Base-by-base conservation (phyloP, 2,113 vertebrate genomes). In the Psittacula cyanocephala region DNA sequence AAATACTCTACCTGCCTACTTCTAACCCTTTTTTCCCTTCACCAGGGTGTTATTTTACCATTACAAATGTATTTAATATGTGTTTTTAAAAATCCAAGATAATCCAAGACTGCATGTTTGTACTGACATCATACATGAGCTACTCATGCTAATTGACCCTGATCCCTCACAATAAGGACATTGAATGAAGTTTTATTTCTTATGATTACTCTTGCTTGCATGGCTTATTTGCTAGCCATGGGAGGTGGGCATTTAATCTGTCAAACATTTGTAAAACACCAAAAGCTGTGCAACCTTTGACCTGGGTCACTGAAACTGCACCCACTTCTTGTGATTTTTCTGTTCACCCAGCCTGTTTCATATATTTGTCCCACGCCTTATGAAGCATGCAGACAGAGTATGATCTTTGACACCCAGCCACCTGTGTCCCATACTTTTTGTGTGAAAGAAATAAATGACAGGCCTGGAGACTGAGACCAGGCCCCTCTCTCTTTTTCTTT, bases 371-470 rank as follows among this genome's bases (percentile, higher is more conserved):
- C 88, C 10, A n/a, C 67, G 91, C 47, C 96, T 97, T 94, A 93
- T 92, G 97, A 97, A 96, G 95, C 93, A 92, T 96, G 95, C 90
- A 97, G 92, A 72, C 84, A 86, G 82, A 93, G 88, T 87, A 93
- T 46, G 98, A 97, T 97, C 98, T 98, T 98, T 98, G 98, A 98
- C 98, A 96, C 95, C 65, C 86, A 96, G 93, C 97, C 98, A 98
- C 97, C 97, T 98, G 97, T 94, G 93, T 83, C 86, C 81, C 97
- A 98, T 98, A 98, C 92, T 97, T 98, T 97, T 93, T 97, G 91
- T 96, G 96, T 93, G 95, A 97, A 96, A 96, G 89, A 98, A 98
- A 95, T 96, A 97, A 96, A 94, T 97, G 97, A 97, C 98, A 98
- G 84, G 71, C 62, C 87, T 80, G 55, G 64, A 97, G 97, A 98